Base-by-base conservation (phyloP, 2,888 invertebrate species). In the Podotricha telesiphe region DNA sequence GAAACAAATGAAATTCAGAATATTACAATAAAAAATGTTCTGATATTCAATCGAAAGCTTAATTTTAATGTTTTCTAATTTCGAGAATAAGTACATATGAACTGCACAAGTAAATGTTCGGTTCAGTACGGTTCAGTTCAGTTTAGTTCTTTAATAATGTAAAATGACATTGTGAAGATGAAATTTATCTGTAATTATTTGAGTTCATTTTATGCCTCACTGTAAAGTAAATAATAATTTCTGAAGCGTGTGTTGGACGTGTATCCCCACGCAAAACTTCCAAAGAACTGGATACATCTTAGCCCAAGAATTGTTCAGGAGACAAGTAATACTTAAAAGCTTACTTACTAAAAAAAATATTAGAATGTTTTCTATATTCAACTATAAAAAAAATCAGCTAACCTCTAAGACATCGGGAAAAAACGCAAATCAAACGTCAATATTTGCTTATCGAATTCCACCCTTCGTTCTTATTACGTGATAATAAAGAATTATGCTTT, bases 121-220 rank as follows among this genome's bases (percentile, higher is more conserved):
- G n/a, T n/a, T n/a, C n/a, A n/a, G n/a, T n/a, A n/a, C n/a, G n/a
- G n/a, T n/a, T n/a, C n/a, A n/a, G n/a, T n/a, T n/a, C n/a, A n/a
- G n/a, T n/a, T n/a, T n/a, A n/a, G n/a, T n/a, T n/a, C n/a, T 56
- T 65, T 65, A 65, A 65, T 65, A 48, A 58, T 48, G 22, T 48
- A 22, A 45, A 65, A 65, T 65, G 47, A 65, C 47, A 65, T 48
- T 65, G 47, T 22, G 56, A 48, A 65, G 48, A 56, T 65, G 37
- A 65, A 65, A 58, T 65, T 20, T 37, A 48, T 65, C 65, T 48
- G 37, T 59, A n/a, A 45, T 45, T 59, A 59, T 45, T 42, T 45
- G 20, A 6, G n/a, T 59, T 11, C 42, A 10, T 59, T 59, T 22
- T 28, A n/a, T 22, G 45, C 22, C n/a, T n/a, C n/a, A n/a, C n/a